Evolutionary conservation across 2,888 invertebrate genomes (phyloP).

Genomic region (Agonopterix heracliana): DNA sequence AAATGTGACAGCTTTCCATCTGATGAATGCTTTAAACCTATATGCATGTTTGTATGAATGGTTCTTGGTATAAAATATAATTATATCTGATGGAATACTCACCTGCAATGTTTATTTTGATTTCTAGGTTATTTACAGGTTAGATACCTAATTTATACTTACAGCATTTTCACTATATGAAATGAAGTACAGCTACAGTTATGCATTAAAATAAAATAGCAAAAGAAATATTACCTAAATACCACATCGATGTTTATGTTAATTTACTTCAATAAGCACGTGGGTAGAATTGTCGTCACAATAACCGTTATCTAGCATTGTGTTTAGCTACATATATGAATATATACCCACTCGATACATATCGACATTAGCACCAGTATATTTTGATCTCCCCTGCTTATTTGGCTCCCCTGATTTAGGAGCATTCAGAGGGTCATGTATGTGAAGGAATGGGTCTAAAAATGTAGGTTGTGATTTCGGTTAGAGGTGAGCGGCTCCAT

Average conservation of each 20-base stretch:
- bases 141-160: too few species aligned
- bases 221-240: neutral
- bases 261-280: constrained; percentile 29
- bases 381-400: constrained; percentile 23
- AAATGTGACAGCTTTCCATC: too few species aligned
- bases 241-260: constrained; percentile 18
- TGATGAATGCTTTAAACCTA: too few species aligned
- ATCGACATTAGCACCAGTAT: constrained; percentile 26
- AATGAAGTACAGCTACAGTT: too few species aligned
- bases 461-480: constrained; percentile 38
- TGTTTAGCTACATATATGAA: constrained; percentile 45
- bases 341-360: constrained; percentile 47
- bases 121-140: too few species aligned
- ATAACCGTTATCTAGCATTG: constrained; percentile 51
- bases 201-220: too few species aligned
- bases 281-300: constrained; percentile 49
- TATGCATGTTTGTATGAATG: too few species aligned
- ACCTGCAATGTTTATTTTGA: too few species aligned
- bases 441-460: constrained; percentile 23
- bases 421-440: neutral
- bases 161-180: too few species aligned
- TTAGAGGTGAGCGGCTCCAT: constrained; percentile 62
- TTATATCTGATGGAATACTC: too few species aligned
- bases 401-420: neutral
- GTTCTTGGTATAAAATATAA: too few species aligned